Evolutionary conservation across 23 tunicate species (phyloP).

Genomic region (Trididemnum clinides): DNA sequence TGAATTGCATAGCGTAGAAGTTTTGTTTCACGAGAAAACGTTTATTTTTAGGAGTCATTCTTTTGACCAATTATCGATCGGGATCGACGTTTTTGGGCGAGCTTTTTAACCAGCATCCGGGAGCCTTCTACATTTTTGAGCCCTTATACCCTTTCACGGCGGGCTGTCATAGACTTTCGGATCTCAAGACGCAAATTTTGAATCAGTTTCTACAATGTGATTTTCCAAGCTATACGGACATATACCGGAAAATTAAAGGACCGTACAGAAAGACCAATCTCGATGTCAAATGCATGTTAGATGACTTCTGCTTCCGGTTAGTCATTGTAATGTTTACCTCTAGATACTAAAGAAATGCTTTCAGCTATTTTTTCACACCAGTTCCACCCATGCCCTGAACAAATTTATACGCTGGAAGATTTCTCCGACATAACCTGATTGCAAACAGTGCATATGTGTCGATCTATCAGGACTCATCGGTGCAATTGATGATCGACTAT

Average conservation of each 20-base stretch:
- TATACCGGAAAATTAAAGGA: slow-evolving; percentile 32
- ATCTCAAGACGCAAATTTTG: neutral
- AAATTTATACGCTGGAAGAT: no score
- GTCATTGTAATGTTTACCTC: no score
- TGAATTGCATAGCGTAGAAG: no score
- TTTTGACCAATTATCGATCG: slow-evolving; percentile 89
- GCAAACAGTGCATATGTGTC: no score
- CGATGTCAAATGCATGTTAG: slow-evolving; percentile 49
- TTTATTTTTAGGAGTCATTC: slow-evolving; percentile 63
- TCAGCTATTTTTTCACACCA: no score
- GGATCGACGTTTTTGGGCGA: slow-evolving; percentile 95
- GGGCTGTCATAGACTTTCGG: slow-evolving; percentile 9
- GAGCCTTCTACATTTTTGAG: slow-evolving; percentile 84
- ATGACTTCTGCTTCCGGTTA: slow-evolving; percentile 91
- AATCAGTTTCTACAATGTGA: slow-evolving; percentile 62
- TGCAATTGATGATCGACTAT: no score
- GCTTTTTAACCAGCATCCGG: slow-evolving; percentile 93
- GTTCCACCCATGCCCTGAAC: no score
- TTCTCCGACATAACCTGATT: no score
- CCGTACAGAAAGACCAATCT: slow-evolving; percentile 1
- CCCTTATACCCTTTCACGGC: slow-evolving; percentile 73
- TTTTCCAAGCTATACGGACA: slow-evolving; percentile 36
- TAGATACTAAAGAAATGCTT: no score
- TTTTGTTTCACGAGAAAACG: no score
- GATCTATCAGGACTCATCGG: no score